A percentile compares a stretch with the other conserved stretches of the same genome.
Evolutionary conservation across 2,113 vertebrate genomes (phyloP).

Genomic region (Nestor notabilis): DNA sequence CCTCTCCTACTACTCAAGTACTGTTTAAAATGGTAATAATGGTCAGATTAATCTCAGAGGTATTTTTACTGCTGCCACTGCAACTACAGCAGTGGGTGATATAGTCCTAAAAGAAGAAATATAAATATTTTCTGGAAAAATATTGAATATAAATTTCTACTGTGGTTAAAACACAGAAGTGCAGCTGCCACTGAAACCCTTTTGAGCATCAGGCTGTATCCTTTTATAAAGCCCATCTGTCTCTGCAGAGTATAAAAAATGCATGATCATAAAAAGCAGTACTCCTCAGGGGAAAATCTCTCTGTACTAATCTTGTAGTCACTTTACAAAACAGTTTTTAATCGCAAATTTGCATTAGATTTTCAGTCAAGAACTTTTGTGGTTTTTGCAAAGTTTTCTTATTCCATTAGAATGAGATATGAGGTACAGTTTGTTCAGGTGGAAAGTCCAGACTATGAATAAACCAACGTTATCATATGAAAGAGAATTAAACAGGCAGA

Average conservation of each 20-base stretch:
- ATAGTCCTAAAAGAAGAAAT: not conserved
- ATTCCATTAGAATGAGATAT: slow-evolving; percentile 70
- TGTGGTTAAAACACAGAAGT: not conserved
- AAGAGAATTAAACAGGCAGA: slow-evolving; percentile 87
- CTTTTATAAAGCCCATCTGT: slow-evolving; percentile 58
- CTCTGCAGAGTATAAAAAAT: slow-evolving; percentile 26
- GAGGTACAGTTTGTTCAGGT: slow-evolving; percentile 74
- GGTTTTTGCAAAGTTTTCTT: slow-evolving; percentile 67
- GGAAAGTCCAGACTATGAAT: slow-evolving; percentile 74
- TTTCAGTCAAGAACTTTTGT: slow-evolving; percentile 64
- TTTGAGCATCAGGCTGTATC: slow-evolving; percentile 2
- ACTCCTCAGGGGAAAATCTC: slow-evolving; percentile 10
- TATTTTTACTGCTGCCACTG: not conserved
- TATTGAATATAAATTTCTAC: not conserved
- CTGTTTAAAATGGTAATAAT: not conserved
- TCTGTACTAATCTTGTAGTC: not conserved
- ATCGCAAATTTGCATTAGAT: slow-evolving; percentile 50
- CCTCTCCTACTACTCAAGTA: not conserved
- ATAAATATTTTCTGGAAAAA: not conserved
- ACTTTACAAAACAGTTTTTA: slow-evolving; percentile 50
- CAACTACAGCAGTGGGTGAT: not conserved
- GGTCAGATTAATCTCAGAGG: not conserved
- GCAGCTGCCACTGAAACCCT: slow-evolving; percentile 13
- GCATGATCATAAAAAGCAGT: slow-evolving; percentile 33
- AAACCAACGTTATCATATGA: slow-evolving; percentile 79